These are phyloP conservation scores for Eutrigla gurnardus DNA, from an alignment of 2,797 vertebrate genomes.

Conservation along the genomic window DNA sequence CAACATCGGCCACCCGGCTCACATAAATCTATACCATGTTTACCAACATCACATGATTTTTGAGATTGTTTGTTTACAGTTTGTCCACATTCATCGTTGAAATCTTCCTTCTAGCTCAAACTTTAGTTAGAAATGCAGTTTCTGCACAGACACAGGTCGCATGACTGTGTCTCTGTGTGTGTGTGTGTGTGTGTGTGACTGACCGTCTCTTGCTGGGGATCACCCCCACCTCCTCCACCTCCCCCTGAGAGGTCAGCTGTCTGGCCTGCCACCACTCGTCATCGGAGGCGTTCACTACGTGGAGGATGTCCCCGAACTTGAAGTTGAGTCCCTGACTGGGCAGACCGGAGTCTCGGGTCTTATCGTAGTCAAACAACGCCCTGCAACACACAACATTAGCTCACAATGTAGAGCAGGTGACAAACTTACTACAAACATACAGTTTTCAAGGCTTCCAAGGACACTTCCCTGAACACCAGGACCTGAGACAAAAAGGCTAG, in stretches of 20 bases:
- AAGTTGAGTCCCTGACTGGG: slow-evolving; percentile 97
- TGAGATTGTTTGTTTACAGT: too few species aligned
- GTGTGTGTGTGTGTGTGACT: slow-evolving; percentile 7
- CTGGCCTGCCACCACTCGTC: slow-evolving; percentile 99
- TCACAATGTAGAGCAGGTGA: too few species aligned
- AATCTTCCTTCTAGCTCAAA: too few species aligned
- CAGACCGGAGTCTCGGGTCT: slow-evolving; percentile 95
- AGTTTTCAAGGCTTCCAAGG: too few species aligned
- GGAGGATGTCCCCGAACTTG: slow-evolving; percentile 95
- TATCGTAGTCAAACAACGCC: slow-evolving; percentile 98
- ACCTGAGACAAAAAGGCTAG: too few species aligned
- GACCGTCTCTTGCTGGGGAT: slow-evolving; percentile 98
- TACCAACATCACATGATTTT: too few species aligned
- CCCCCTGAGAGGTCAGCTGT: slow-evolving; percentile 91
- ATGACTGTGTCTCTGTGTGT: background rate
- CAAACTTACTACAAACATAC: too few species aligned
- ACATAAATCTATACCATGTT: too few species aligned
- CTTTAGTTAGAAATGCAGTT: too few species aligned
- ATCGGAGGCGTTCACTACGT: slow-evolving; percentile 97
- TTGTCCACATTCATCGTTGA: too few species aligned
- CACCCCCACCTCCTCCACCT: slow-evolving; percentile 95
- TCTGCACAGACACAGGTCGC: background rate
- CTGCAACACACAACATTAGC: slow-evolving; percentile 67
- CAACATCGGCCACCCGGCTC: too few species aligned
- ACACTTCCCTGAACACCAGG: too few species aligned